Base-by-base conservation (phyloP, 2,113 vertebrate species). In the Irena cyanogastra region DNA sequence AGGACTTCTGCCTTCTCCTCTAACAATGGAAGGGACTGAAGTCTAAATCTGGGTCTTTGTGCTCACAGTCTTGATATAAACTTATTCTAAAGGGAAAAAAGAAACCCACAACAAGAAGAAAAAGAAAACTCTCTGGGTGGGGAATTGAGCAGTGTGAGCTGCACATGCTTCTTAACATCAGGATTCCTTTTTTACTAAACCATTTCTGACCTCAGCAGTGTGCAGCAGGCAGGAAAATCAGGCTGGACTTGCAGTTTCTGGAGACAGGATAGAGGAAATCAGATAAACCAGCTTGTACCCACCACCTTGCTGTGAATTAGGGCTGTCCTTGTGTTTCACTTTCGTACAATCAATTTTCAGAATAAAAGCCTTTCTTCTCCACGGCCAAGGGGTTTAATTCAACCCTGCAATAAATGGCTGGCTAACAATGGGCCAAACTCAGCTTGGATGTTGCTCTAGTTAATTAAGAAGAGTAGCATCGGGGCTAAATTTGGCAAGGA, bases 401-500 rank as follows among this genome's bases (percentile, higher is more conserved):
- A 94, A 77, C 30, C 65, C 75, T 60, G 83, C 61, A 89, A 92
- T 84, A 94, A 95, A 91, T 49, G 74, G 89, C 49, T 37, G 42
- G 72, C 54, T 68, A 95, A 66, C 66, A 86, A 89, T 11, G 79
- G 89, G 91, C 72, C 84, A 80, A 95, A 92, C 84, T 93, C 94
- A 80, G 78, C 84, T 74, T 78, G 79, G 90, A 63, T 64, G 59
- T 63, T 57, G 84, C 56, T 95, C 33, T 52, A 57, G 70, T 95
- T 94, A 87, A 95, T 96, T 96, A 93, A 91, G 66, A 82, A 87
- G 70, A 93, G 90, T 57, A 82, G 71, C 85, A 88, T 66, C 31
- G 22, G 83, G 60, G 76, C 59, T 94, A 74, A 93, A 95, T 88
- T 95, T 96, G 96, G 94, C 94, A 95, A 47, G 47, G 85, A 83